These are phyloP conservation scores for Brenthis daphne DNA, from an alignment of 2,888 invertebrate species.

Conservation along the genomic window DNA sequence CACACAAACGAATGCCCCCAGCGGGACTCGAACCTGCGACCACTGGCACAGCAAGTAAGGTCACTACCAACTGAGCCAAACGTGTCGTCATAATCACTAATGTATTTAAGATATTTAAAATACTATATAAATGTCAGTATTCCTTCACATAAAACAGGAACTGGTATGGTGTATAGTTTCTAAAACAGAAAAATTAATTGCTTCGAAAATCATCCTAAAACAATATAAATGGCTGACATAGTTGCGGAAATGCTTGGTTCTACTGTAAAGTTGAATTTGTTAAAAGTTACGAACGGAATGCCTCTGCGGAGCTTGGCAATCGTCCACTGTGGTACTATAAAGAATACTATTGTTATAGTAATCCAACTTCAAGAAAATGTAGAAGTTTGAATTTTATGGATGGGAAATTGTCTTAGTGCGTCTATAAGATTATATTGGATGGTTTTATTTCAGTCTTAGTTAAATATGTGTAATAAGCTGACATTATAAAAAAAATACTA, in stretches of 20 bases:
- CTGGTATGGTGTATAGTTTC: no score
- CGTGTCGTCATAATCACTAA: no score
- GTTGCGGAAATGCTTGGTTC: conserved; percentile 18
- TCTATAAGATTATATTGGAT: neutral
- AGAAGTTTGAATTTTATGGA: conserved; percentile 12
- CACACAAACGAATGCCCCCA: no score
- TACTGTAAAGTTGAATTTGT: conserved; percentile 23
- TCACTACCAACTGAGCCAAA: no score
- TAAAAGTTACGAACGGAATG: conserved; percentile 30
- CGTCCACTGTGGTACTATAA: conserved; percentile 30
- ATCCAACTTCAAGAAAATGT: conserved; percentile 22
- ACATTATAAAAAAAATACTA: no score
- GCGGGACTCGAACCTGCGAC: no score
- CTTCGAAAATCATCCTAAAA: conserved; percentile 8
- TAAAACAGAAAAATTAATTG: neutral
- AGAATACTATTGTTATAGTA: conserved; percentile 27
- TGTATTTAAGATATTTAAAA: no score
- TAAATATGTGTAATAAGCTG: no score
- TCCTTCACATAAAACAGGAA: no score
- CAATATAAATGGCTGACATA: conserved; percentile 17
- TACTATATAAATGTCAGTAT: no score
- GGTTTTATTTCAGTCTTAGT: neutral
- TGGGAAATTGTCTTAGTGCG: neutral
- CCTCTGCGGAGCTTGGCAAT: conserved; percentile 31
- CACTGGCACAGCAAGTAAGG: no score